A percentile compares a stretch with the other conserved stretches of the same genome.
Evolutionary conservation across 2,888 invertebrate species (phyloP).

Genomic region (Drosophila neutralis): DNA sequence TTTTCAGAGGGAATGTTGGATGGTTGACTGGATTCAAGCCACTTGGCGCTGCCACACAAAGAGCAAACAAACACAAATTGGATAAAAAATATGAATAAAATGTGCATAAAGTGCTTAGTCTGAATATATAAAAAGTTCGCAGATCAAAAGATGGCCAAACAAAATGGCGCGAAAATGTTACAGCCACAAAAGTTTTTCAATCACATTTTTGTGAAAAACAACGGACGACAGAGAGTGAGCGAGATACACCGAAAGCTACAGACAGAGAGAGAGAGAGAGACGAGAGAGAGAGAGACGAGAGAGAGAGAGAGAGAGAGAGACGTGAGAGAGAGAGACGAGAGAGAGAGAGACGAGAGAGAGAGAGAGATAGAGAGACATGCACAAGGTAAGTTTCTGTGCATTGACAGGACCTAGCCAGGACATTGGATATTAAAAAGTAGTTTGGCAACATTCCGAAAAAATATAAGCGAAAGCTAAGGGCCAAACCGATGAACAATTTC

Average conservation of each 20-base stretch:
- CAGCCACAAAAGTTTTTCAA: slow-evolving; percentile 71
- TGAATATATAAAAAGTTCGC: slow-evolving; percentile 33
- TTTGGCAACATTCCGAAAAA: slow-evolving; percentile 41
- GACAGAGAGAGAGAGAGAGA: not conserved
- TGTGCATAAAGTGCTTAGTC: not conserved
- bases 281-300: not conserved
- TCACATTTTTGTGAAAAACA: slow-evolving; percentile 51
- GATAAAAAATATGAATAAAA: slow-evolving; percentile 50
- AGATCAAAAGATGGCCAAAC: slow-evolving; percentile 62
- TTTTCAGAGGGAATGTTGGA: not conserved
- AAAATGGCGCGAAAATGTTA: slow-evolving; percentile 70
- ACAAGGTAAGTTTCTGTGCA: slow-evolving; percentile 21
- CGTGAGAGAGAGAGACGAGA: not conserved
- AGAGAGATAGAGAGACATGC: not conserved
- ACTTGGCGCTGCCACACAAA: slow-evolving; percentile 25
- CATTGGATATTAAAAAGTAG: slow-evolving; percentile 70
- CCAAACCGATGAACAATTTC: not conserved
- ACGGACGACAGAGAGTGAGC: not conserved
- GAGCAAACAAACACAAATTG: slow-evolving; percentile 55
- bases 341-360: not conserved
- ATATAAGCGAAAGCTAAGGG: not conserved
- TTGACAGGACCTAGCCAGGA: slow-evolving; percentile 22
- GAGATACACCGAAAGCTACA: not conserved
- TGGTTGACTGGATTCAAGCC: not conserved
- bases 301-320: not conserved